A percentile compares a stretch with the other conserved stretches of the same genome.
Evolutionary conservation across 2,888 invertebrate species (phyloP).

Genomic region (Stegophylla sp.): DNA sequence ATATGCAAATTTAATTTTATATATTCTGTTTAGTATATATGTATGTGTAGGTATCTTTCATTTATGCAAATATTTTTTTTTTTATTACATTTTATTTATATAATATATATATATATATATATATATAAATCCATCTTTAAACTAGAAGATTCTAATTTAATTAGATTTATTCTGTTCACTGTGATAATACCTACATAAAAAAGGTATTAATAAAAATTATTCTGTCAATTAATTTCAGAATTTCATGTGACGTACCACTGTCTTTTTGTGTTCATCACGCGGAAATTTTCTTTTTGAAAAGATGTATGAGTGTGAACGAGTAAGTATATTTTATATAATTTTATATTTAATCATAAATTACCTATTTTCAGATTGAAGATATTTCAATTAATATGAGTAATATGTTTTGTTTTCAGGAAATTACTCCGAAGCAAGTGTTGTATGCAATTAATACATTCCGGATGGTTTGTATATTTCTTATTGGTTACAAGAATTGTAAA

Average conservation of each 20-base stretch:
- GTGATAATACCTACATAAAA: neutral
- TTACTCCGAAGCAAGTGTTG: neutral
- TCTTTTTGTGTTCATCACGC: neutral
- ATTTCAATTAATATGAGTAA: neutral
- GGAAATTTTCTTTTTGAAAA: neutral
- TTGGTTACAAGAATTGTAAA: neutral
- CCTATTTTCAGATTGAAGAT: neutral
- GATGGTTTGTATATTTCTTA: slow-evolving; percentile 29
- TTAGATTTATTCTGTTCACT: neutral
- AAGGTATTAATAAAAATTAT: neutral
- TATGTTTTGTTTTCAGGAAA: slow-evolving; percentile 18
- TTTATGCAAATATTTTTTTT: slow-evolving; percentile 5
- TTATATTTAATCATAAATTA: neutral
- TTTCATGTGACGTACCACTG: neutral
- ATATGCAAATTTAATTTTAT: slow-evolving; percentile 12
- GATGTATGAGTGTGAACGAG: neutral
- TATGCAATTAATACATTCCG: neutral
- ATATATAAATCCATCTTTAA: too few species aligned
- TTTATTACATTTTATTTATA: neutral
- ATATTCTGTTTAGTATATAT: slow-evolving; percentile 25
- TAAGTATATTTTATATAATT: slow-evolving; percentile 12
- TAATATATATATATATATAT: neutral
- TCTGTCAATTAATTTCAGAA: slow-evolving; percentile 26
- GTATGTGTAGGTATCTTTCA: slow-evolving; percentile 1
- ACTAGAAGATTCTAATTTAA: too few species aligned